Evolutionary conservation across 2,797 vertebrate species (phyloP).

Genomic region (Trematomus bernacchii): DNA sequence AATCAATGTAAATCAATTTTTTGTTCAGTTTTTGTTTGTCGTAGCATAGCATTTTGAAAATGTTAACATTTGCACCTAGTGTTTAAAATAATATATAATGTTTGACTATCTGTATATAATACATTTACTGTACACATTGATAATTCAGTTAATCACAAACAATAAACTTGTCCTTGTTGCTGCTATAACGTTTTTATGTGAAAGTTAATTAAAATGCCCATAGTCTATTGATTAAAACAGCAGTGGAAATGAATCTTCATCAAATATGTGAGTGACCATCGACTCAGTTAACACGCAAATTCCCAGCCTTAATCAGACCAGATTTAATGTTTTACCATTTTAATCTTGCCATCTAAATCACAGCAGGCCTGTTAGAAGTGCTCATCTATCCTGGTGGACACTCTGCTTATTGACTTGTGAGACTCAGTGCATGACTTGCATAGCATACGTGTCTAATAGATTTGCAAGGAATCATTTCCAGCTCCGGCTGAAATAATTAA

Average conservation of each 20-base stretch:
- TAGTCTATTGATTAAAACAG: constrained; percentile 13
- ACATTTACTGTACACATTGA: neutral
- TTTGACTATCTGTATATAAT: neutral
- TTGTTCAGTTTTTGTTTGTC: neutral
- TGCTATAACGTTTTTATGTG: neutral
- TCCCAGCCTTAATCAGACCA: constrained; percentile 32
- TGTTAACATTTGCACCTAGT: neutral
- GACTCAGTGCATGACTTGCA: constrained; percentile 74
- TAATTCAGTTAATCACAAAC: neutral
- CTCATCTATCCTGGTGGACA: constrained; percentile 47
- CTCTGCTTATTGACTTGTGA: constrained; percentile 67
- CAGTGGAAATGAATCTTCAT: neutral
- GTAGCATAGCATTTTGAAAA: neutral
- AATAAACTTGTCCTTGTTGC: neutral
- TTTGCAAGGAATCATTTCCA: constrained; percentile 79
- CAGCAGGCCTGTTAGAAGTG: constrained; percentile 21
- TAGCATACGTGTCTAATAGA: constrained; percentile 81
- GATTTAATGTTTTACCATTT: constrained; percentile 19
- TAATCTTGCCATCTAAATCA: constrained; percentile 32
- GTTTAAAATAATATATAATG: neutral
- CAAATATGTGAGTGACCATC: neutral
- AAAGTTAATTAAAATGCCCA: neutral
- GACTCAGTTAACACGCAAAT: neutral
- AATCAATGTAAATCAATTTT: neutral
- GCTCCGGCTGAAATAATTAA: constrained; percentile 83